phyloP scores from a whole-genome alignment of 1,140 invertebrate species.

The Drosophila fuyamai region DNA sequence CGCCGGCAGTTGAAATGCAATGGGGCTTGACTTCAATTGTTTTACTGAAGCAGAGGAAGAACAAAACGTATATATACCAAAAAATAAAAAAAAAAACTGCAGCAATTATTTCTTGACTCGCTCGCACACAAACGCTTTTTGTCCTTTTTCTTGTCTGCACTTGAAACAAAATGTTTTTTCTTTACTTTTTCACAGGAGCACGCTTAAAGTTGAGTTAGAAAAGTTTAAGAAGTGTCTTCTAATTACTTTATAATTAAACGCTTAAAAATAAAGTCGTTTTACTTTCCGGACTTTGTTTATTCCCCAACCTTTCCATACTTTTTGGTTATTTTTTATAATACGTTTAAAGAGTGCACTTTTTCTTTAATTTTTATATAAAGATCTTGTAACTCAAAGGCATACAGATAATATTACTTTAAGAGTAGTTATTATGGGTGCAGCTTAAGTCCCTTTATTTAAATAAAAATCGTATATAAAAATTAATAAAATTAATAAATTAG shows the following conservation, averaged over 20 bases:
- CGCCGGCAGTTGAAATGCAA: constrained; percentile 63
- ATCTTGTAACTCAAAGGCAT: too few species aligned
- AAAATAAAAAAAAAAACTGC: constrained; percentile 60
- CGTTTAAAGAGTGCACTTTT: too few species aligned
- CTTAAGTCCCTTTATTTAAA: not conserved
- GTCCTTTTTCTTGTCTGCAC: constrained; percentile 29
- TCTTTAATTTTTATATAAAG: too few species aligned
- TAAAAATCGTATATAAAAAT: not conserved
- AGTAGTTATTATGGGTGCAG: not conserved
- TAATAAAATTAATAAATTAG: too few species aligned
- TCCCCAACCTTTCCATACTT: too few species aligned
- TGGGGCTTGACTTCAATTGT: constrained; percentile 79
- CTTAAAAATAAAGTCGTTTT: too few species aligned
- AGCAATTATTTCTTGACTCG: constrained; percentile 72
- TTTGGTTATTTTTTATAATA: too few species aligned
- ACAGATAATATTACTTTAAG: not conserved
- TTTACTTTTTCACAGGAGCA: not conserved
- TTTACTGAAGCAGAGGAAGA: constrained; percentile 25
- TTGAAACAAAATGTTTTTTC: not conserved
- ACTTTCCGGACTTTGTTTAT: too few species aligned
- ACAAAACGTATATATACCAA: constrained; percentile 14
- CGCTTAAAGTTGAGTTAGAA: not conserved
- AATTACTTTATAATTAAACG: too few species aligned
- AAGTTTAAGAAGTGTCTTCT: not conserved
- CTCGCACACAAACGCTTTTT: constrained; percentile 46